Evolutionary conservation across 1,140 invertebrate species (phyloP), one percentile per base, ranked within the genome.

Genomic region (Aphaenogaster ashmeadi): DNA sequence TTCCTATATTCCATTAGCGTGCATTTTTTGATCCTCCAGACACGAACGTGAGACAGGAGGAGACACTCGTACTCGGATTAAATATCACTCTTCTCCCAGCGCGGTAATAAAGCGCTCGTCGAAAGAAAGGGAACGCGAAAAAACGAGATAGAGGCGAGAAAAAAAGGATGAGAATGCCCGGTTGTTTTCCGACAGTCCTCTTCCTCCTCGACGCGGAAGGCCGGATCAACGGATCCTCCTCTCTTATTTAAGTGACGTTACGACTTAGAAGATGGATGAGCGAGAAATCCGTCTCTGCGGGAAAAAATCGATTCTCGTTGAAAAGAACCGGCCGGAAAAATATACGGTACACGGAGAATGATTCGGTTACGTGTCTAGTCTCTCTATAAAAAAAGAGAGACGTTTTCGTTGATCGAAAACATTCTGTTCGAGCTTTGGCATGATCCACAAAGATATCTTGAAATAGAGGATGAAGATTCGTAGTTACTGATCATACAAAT

Each of bases 211-310:
- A 21, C 18, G 72, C 54, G 80, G 27, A 27, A 27, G 27, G 64
- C 58, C 87, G 27, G 27, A 27, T 27, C 27, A 27, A 27, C 88
- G 79, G 88, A 89, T 86, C 74, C 71, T 77, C 27, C 80, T 72
- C 58, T 86, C 66, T 89, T 79, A 86, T 88, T 89, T 86, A 86
- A 89, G 58, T 64, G 72, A 52, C 50, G 44, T 79, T 86, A 86
- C 80, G 81, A 67, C 52, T 89, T 33, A 60, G 38, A 89, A 89
- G 87, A 89, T 64, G 74, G 67, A 89, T 74, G 81, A 56, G 62
- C 33, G 9, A 18, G 3, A 44, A 52, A 86, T 80, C 74, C 27
- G 11, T 89, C 67, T 86, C 64, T n/a, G 18, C n/a, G 47, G n/a
- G 21, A n/a, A 47, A 58, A 47, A 60, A 86, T 89, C 74, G 60